Evolutionary conservation across 1,140 invertebrate genomes (phyloP), one percentile per base, ranked within the genome.

Genomic region (Macrobrachium nipponense): DNA sequence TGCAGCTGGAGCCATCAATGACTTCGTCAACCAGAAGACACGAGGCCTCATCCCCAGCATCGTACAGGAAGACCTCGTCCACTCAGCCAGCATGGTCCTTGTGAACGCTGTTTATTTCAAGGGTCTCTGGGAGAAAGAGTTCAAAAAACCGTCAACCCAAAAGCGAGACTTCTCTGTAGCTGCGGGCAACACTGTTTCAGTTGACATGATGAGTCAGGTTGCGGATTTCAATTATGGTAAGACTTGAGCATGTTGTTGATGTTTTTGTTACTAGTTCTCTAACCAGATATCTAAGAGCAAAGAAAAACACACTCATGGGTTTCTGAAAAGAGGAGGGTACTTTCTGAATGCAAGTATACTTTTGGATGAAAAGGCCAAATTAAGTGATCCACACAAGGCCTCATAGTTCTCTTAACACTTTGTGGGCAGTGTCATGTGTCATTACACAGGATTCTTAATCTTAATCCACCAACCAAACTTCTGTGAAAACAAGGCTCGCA

Each of bases 61-160:
- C 90, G 90, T 70, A 86, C 90, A 90, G 44, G 83, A 92, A 0
- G 91, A 94, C 94, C 84, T 0, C 17, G 61, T 80, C 23, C 10
- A 11, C 2, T 36, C 60, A 51, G 78, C 92, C 91, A 91, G 92
- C 82, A 81, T 96, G 36, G 93, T 97, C 10, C 91, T 97, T 2
- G 91, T 96, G 2, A 97, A 97, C 91, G 96, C 96, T 17, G 92
- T 97, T 66, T 96, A 97, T 90, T 98, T 97, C 91, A 97, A 96
- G 92, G 96, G 95, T 14, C 91, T 92, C 61, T 98, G 96, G 96
- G 92, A 93, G 72, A 91, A 93, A 11, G 93, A 94, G 0, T 97
- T 97, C 78, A 68, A 89, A 15, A 88, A 89, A 27, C 90, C 91
- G 1, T 89, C 89, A 0, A 97, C 96, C 8, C n/a, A 15, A 8